These are phyloP conservation scores for Oncopodura yosiiana DNA, from an alignment of 1,140 invertebrate species.

Conservation along the genomic window DNA sequence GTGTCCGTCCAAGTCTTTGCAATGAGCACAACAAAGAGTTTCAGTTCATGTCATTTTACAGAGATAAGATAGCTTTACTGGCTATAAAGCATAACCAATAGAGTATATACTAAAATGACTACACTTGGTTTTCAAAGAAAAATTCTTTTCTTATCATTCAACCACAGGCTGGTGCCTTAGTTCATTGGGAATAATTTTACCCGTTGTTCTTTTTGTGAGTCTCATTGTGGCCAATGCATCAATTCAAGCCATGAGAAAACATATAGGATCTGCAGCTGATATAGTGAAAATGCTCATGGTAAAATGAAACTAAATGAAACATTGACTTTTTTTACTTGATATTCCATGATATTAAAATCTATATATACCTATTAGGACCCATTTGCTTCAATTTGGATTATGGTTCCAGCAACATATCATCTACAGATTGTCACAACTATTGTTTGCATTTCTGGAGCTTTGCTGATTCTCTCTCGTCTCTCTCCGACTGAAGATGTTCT, in stretches of 20 bases:
- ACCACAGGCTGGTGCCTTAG: constrained; percentile 20
- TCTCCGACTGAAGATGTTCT: constrained; percentile 17
- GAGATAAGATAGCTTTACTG: no score
- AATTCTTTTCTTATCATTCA: constrained; percentile 3
- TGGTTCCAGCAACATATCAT: constrained; percentile 32
- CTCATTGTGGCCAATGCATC: constrained; percentile 29
- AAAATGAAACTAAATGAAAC: no score
- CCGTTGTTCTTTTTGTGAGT: constrained; percentile 26
- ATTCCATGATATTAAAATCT: no score
- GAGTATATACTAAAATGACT: no score
- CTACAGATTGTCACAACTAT: constrained; percentile 27
- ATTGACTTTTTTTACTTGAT: no score
- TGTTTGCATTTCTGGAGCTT: constrained; percentile 18
- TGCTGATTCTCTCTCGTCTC: constrained; percentile 28
- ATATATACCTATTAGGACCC: constrained; percentile 39
- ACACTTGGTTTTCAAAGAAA: no score
- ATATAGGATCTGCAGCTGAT: constrained; percentile 24
- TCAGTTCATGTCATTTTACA: no score
- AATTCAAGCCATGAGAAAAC: constrained; percentile 19
- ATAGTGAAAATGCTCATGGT: constrained; percentile 18
- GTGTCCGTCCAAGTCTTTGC: no score
- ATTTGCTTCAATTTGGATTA: constrained; percentile 35
- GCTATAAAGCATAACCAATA: no score
- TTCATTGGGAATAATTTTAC: constrained; percentile 26
- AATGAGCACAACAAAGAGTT: no score